phyloP scores from a whole-genome alignment of 2,888 invertebrate genomes.

The Norana najaformis region DNA sequence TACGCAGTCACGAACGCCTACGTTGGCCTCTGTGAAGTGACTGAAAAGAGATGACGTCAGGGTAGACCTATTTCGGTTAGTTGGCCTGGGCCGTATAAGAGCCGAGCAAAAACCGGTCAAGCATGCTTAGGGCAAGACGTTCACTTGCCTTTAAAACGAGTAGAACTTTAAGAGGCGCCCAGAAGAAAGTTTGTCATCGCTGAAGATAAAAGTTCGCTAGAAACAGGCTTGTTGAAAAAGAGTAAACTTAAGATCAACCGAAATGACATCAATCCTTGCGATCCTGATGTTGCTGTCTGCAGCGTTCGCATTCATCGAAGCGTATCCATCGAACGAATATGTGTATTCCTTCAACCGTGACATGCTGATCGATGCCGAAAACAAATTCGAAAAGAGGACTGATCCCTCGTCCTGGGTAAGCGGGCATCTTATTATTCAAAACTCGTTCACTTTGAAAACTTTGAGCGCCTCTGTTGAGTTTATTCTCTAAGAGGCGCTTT shows the following conservation, averaged over 20 bases:
- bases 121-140: background rate
- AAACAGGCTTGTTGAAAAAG: background rate
- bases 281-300: background rate
- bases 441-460: too few species aligned
- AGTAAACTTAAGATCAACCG: background rate
- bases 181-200: background rate
- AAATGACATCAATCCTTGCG: background rate
- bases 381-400: constrained; percentile 15
- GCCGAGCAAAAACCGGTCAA: background rate
- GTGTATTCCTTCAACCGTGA: constrained; percentile 40
- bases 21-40: too few species aligned
- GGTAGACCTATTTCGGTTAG: too few species aligned
- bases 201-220: background rate
- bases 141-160: background rate
- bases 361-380: constrained; percentile 34
- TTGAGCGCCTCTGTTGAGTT: too few species aligned
- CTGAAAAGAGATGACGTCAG: too few species aligned
- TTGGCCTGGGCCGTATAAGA: background rate
- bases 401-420: background rate
- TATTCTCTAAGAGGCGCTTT: too few species aligned
- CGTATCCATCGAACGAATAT: constrained; percentile 38
- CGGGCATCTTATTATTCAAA: background rate
- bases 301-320: background rate
- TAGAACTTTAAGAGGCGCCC: background rate
- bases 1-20: background rate